phyloP scores from a whole-genome alignment of 2,888 invertebrate species.

The Biston stratarius region DNA sequence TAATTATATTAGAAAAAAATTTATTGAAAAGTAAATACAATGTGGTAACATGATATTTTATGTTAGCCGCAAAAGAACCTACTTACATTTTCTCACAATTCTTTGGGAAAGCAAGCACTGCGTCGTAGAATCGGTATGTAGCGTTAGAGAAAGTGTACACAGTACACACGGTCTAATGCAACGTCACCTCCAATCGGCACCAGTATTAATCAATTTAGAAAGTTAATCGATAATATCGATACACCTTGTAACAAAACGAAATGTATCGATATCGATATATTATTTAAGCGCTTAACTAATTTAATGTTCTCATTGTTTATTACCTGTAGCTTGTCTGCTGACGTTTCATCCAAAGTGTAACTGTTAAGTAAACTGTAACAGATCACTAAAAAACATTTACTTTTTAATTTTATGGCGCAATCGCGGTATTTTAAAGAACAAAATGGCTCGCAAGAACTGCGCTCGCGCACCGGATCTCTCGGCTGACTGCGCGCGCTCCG shows the following conservation, averaged over 20 bases:
- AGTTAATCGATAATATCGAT: slow-evolving; percentile 66
- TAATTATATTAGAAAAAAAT: not conserved
- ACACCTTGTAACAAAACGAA: slow-evolving; percentile 43
- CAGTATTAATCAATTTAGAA: slow-evolving; percentile 74
- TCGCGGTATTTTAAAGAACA: slow-evolving; percentile 38
- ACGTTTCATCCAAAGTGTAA: slow-evolving; percentile 21
- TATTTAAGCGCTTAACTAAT: slow-evolving; percentile 25
- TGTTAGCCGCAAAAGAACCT: not conserved
- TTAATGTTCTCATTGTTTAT: slow-evolving; percentile 41
- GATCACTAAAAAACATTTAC: slow-evolving; percentile 37
- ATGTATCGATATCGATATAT: slow-evolving; percentile 36
- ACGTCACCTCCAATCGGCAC: slow-evolving; percentile 58
- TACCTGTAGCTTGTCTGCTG: slow-evolving; percentile 27
- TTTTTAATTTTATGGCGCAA: slow-evolving; percentile 39
- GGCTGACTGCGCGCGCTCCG: slow-evolving; percentile 73
- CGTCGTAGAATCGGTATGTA: slow-evolving; percentile 49
- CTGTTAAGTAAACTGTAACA: not conserved
- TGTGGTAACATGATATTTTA: too few species aligned
- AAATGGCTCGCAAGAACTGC: slow-evolving; percentile 43
- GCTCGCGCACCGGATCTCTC: slow-evolving; percentile 70
- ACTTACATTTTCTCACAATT: slow-evolving; percentile 38
- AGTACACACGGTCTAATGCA: slow-evolving; percentile 59
- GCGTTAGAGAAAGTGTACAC: slow-evolving; percentile 72
- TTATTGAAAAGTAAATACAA: too few species aligned
- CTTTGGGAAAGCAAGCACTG: slow-evolving; percentile 62